Evolutionary conservation across 1,140 invertebrate genomes (phyloP).

Genomic region (Oryzaephilus surinamensis): DNA sequence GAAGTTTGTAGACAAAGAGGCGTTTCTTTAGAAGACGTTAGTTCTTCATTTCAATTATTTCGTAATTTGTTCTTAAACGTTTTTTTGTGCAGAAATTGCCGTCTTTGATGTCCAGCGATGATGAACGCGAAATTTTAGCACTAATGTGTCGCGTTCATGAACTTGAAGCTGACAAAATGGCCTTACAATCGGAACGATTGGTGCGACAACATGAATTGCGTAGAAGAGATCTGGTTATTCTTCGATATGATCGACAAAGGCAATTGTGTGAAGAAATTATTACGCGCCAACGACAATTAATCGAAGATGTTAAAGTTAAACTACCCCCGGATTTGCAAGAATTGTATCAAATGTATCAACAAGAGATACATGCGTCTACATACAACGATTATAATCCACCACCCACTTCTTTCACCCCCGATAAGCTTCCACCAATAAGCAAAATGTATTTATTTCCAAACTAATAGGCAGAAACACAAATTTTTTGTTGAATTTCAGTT

Average conservation of each 20-base stretch:
- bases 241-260: constrained; percentile 73
- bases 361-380: constrained; percentile 68
- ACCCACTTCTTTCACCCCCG: constrained; percentile 32
- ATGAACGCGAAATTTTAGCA: constrained; percentile 74
- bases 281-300: constrained; percentile 70
- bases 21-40: constrained; percentile 70
- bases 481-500: constrained; percentile 16
- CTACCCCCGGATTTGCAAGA: constrained; percentile 71
- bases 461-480: neutral
- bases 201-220: constrained; percentile 76
- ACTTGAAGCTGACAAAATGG: constrained; percentile 84
- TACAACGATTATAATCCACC: constrained; percentile 49
- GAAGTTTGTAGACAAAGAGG: constrained; percentile 63
- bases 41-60: too few relatives aligned
- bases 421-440: constrained; percentile 39
- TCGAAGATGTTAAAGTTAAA: constrained; percentile 61
- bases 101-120: constrained; percentile 68
- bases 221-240: constrained; percentile 68
- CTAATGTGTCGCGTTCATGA: constrained; percentile 81
- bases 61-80: constrained; percentile 7
- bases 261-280: constrained; percentile 87
- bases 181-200: constrained; percentile 74
- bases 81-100: constrained; percentile 69
- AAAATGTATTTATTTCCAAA: constrained; percentile 34
- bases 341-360: constrained; percentile 75